These are phyloP conservation scores for Planiliza haematocheilus DNA, from an alignment of 2,113 vertebrate species.

Conservation along the genomic window DNA sequence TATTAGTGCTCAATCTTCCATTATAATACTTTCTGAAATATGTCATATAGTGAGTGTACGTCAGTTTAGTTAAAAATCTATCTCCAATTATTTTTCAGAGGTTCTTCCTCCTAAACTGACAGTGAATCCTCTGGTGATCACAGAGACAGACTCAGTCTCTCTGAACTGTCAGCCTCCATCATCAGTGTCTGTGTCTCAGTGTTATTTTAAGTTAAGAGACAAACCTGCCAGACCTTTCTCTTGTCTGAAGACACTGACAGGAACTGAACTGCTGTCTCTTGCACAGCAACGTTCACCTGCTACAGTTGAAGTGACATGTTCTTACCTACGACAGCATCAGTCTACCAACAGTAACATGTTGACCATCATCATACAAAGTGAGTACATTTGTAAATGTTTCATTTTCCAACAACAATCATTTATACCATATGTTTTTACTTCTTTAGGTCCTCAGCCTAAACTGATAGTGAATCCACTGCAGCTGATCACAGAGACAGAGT, in stretches of 20 bases:
- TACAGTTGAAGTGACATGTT: constrained; percentile 1
- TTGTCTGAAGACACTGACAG: constrained; percentile 32
- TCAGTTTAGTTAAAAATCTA: too few species aligned
- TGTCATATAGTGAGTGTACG: too few species aligned
- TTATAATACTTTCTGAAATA: too few species aligned
- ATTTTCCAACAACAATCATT: background rate
- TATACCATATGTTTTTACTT: background rate
- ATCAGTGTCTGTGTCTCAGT: too few species aligned
- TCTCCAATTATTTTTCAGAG: too few species aligned
- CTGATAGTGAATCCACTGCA: too few species aligned
- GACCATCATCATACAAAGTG: constrained; percentile 25
- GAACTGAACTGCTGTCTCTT: constrained; percentile 19
- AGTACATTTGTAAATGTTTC: constrained; percentile 1
- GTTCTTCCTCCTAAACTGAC: too few species aligned
- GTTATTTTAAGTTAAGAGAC: background rate
- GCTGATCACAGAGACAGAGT: constrained; percentile 25
- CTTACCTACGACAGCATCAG: background rate
- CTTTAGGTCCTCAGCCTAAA: constrained; percentile 25
- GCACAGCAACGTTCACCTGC: background rate
- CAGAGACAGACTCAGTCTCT: too few species aligned
- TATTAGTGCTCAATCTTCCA: too few species aligned
- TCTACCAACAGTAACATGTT: constrained; percentile 10
- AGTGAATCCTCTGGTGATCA: too few species aligned
- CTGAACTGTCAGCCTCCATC: too few species aligned
- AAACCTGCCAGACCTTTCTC: fast-evolving